phyloP scores from a whole-genome alignment of 1,140 invertebrate species.

The Danaus plexippus region DNA sequence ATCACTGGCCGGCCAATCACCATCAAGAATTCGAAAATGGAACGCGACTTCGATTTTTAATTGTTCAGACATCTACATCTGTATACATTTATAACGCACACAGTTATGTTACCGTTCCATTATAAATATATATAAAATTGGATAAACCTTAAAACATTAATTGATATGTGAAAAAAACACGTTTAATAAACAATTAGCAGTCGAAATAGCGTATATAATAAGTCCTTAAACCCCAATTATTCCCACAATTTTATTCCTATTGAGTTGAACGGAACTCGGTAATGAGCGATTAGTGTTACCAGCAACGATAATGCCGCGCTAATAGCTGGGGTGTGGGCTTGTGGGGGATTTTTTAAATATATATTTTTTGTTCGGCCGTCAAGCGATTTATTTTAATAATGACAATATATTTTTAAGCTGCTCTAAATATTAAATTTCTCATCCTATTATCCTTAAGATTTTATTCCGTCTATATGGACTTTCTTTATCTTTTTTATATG shows the following conservation, averaged over 20 bases:
- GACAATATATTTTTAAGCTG: too few species aligned
- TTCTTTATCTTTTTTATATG: too few species aligned
- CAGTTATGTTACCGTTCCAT: conserved; percentile 28
- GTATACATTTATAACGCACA: conserved; percentile 39
- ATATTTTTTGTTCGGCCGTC: conserved; percentile 12
- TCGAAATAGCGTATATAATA: too few species aligned
- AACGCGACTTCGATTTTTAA: conserved; percentile 65
- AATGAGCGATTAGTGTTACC: conserved; percentile 68
- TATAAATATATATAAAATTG: not conserved
- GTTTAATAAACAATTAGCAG: too few species aligned
- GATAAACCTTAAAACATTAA: conserved; percentile 2
- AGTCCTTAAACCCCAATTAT: conserved; percentile 36
- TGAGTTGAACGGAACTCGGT: conserved; percentile 51
- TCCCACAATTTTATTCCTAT: conserved; percentile 43
- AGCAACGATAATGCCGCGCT: conserved; percentile 60
- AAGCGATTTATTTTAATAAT: too few species aligned
- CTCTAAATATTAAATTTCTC: too few species aligned
- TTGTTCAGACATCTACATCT: conserved; percentile 41
- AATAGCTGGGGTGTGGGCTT: conserved; percentile 54
- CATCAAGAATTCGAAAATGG: conserved; percentile 56
- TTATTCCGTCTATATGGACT: too few species aligned
- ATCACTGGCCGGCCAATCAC: conserved; percentile 60
- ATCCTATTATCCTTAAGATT: too few species aligned
- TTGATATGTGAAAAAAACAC: not conserved
- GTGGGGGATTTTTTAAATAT: conserved; percentile 36